A percentile compares a stretch with the other conserved stretches of the same genome.
These are phyloP conservation scores for Poecilia latipinna DNA, from an alignment of 2,113 vertebrate genomes.

Conservation along the genomic window DNA sequence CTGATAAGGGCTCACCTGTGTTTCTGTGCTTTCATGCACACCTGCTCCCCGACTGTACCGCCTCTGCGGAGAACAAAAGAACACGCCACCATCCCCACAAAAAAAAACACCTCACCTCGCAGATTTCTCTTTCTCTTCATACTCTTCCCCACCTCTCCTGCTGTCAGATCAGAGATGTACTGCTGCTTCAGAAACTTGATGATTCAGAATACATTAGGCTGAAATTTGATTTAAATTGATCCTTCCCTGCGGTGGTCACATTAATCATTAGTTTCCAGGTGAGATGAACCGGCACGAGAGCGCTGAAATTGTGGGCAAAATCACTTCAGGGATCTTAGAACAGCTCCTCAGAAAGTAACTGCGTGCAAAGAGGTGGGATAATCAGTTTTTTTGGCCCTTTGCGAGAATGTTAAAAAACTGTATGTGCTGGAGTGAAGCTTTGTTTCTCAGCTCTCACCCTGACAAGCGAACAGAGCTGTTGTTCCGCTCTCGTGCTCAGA, in stretches of 20 bases:
- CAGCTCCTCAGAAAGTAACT: neutral
- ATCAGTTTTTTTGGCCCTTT: neutral
- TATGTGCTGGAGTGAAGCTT: neutral
- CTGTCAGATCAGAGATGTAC: constrained; percentile 16
- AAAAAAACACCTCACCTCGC: neutral
- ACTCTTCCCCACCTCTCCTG: neutral
- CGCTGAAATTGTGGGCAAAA: neutral
- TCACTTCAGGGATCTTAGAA: neutral
- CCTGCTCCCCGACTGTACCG: constrained; percentile 39
- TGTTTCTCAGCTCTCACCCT: constrained; percentile 43
- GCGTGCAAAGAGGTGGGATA: neutral
- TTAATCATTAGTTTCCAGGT: constrained; percentile 19
- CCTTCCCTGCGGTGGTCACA: neutral
- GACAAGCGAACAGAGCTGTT: constrained; percentile 71
- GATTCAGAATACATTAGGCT: neutral
- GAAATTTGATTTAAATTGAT: neutral
- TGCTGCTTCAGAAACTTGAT: neutral
- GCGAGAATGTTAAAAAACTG: neutral
- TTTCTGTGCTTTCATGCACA: constrained; percentile 40
- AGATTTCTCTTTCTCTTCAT: constrained; percentile 22
- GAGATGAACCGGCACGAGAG: neutral
- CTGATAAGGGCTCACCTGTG: constrained; percentile 61
- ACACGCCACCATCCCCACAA: constrained; percentile 6
- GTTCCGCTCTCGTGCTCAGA: constrained; percentile 70
- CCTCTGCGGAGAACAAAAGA: constrained; percentile 23